These are phyloP conservation scores for Nyctereutes procyonoides DNA, from an alignment of 2,113 vertebrate species.

Conservation along the genomic window DNA sequence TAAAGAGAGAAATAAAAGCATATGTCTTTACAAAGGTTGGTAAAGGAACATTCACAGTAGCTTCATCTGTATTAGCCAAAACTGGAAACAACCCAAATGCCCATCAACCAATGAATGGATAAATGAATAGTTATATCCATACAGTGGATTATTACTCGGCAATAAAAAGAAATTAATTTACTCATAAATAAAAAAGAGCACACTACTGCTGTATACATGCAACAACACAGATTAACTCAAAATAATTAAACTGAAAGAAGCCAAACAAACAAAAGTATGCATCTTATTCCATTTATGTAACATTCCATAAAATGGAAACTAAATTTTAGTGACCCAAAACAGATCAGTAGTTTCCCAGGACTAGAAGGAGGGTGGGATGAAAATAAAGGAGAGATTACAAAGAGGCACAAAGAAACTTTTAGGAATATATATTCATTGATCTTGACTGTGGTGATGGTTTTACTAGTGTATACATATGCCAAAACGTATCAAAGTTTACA, in stretches of 20 bases:
- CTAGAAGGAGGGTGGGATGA: not conserved
- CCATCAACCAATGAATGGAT: not conserved
- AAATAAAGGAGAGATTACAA: not conserved
- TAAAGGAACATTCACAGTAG: not conserved
- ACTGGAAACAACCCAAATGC: not conserved
- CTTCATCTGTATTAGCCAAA: not conserved
- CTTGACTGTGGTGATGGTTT: not conserved
- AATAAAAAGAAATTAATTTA: conserved; percentile 29
- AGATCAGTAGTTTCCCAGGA: not conserved
- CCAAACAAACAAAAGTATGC: not conserved
- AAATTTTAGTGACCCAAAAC: not conserved
- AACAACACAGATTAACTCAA: not conserved
- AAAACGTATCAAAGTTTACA: not conserved
- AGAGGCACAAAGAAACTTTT: not conserved
- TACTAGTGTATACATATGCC: not conserved
- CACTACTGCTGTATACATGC: not conserved
- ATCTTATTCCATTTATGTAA: not conserved
- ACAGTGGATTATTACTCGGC: not conserved
- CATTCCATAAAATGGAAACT: not conserved
- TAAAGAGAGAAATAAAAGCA: not conserved
- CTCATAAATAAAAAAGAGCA: conserved; percentile 1
- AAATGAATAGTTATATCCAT: not conserved
- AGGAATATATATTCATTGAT: not conserved
- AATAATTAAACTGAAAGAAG: not conserved
- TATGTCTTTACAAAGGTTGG: not conserved